Evolutionary conservation across 1,140 invertebrate genomes (phyloP).

Genomic region (Bradysia coprophila): DNA sequence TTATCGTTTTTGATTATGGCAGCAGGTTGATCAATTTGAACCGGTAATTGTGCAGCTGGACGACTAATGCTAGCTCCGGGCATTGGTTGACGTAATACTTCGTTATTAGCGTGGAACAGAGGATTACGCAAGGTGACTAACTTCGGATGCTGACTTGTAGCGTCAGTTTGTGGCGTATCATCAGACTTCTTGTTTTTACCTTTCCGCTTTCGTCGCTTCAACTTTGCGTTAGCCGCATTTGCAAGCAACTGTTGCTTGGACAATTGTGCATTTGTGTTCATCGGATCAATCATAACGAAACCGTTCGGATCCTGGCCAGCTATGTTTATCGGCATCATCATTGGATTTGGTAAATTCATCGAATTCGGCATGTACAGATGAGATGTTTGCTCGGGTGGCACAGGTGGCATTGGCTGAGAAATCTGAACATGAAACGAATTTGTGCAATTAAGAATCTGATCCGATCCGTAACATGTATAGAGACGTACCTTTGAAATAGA

Average conservation of each 20-base stretch:
- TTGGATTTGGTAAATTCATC: background rate
- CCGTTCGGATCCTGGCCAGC: conserved; percentile 15
- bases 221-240: conserved; percentile 10
- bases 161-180: no score
- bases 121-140: conserved; percentile 61
- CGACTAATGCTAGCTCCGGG: conserved; percentile 8
- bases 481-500: no score
- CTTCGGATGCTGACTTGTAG: conserved; percentile 27
- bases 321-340: conserved; percentile 2
- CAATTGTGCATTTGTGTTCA: conserved; percentile 6
- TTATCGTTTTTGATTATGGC: conserved; percentile 51
- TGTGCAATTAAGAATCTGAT: background rate
- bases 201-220: conserved; percentile 38
- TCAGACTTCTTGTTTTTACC: conserved; percentile 29
- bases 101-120: conserved; percentile 35
- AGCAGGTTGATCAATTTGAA: conserved; percentile 25
- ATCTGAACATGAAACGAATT: conserved; percentile 1
- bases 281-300: conserved; percentile 22
- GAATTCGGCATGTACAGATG: background rate
- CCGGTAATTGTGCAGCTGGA: conserved; percentile 2
- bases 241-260: conserved; percentile 7
- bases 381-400: background rate
- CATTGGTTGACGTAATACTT: conserved; percentile 20
- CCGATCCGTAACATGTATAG: no score
- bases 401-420: conserved; percentile 9